phyloP scores from a whole-genome alignment of 2,113 vertebrate genomes.

The Myotis brandtii region DNA sequence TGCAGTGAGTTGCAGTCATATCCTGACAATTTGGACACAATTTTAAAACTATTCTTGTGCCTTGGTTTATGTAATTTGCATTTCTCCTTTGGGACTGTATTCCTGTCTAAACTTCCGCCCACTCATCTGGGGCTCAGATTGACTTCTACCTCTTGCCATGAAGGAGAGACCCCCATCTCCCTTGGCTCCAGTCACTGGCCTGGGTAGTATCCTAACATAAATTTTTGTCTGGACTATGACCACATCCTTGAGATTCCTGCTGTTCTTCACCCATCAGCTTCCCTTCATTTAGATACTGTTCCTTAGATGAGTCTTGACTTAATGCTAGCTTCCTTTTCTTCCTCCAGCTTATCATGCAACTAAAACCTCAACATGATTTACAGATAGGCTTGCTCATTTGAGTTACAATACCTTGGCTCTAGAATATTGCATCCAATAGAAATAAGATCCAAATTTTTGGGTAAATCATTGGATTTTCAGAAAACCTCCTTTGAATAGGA shows the following conservation, averaged over 20 bases:
- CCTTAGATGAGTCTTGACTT: background rate
- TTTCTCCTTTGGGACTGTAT: background rate
- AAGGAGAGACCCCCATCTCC: background rate
- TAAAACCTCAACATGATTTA: background rate
- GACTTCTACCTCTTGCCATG: background rate
- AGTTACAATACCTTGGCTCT: background rate
- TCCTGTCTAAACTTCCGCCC: background rate
- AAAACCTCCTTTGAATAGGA: background rate
- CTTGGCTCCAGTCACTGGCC: background rate
- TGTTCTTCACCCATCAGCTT: background rate
- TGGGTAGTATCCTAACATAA: background rate
- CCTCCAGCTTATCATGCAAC: background rate
- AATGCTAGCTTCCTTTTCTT: background rate
- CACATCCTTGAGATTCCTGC: background rate
- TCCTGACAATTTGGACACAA: background rate
- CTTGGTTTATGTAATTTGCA: slow-evolving; percentile 5
- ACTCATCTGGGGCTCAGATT: background rate
- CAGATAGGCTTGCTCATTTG: background rate
- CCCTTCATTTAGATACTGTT: background rate
- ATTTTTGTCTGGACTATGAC: background rate
- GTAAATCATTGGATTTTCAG: background rate
- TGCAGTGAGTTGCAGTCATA: background rate
- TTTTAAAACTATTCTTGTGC: background rate
- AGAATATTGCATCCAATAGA: background rate
- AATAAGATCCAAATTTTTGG: background rate